Evolutionary conservation across 1,140 invertebrate species (phyloP), one percentile per base, ranked within the genome.

Genomic region (Dendroctonus ponderosae): DNA sequence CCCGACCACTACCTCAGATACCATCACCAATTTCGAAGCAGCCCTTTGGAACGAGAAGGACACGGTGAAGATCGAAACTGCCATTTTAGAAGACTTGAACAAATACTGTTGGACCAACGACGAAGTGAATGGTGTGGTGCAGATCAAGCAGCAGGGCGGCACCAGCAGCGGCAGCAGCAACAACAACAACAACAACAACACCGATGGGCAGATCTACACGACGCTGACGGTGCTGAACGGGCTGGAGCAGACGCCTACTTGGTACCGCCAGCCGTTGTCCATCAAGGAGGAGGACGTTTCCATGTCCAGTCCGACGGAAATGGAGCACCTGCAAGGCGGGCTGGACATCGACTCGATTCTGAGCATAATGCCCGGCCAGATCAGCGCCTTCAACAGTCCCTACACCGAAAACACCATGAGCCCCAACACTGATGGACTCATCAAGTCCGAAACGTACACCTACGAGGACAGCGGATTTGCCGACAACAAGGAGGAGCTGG

Each of bases 61-160:
- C 78, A 79, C 86, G 69, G 81, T 86, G 75, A 78, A 87, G 74
- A 78, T 90, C 74, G 85, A 91, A 80, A 83, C 85, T 15, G 84
- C 86, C 40, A 87, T 91, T 56, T 79, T 92, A 68, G 90, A 91
- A 77, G 90, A 91, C 76, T 81, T 91, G 40, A 91, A 91, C 76
- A 89, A 90, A 72, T 90, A 87, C 77, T 91, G 88, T 71, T 92
- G 90, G 90, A 84, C 85, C 76, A 84, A 86, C 51, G 81, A 80
- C 52, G 82, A 85, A 61, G 80, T 82, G n/a, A 81, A 79, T 68
- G 77, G 81, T 46, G 76, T 77, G 42, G 76, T 80, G 39, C 82
- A 81, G 72, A 76, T 80, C 38, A 81, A 79, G 71, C 72, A 78
- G 57, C 79, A 81, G 46, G 79, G 76, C 64, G 80, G 75, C 26